Evolutionary conservation across 2,888 invertebrate genomes (phyloP), one percentile per base, ranked within the genome.

Genomic region (Amiota minor): DNA sequence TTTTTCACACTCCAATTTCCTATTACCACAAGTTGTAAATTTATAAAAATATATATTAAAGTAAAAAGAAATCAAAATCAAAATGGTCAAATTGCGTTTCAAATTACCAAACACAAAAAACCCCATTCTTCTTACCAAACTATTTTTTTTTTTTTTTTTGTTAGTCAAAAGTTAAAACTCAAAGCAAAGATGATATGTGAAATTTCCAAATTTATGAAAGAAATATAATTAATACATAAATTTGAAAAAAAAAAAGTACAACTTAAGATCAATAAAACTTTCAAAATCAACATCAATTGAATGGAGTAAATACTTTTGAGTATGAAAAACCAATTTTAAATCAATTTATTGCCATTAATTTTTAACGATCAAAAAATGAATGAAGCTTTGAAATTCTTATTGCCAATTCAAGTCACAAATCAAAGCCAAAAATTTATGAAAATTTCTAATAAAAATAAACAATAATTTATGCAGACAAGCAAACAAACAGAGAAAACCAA

Each of bases 1-100:
- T 83, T 83, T 35, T 86, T 86, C 83, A 84, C 86, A 86, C 85
- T 83, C 82, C 81, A 86, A 83, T 83, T 83, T 86, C 77, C 53
- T 69, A 75, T 59, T 35, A 35, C 35, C 35, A 35, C 35, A 35
- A 35, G 0, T 35, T 6, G 6, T 35, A 35, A 59, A 62, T 62
- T 35, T 45, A 62, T 62, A 45, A 62, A 62, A 62, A 35, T 12
- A 12, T 12, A 12, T 12, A 50, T 50, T n/a, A 50, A 50, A n/a
- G 8, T 62, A 9, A 35, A 12, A 35, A 35, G 8, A 62, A 35
- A 56, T n/a, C 14, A 16, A 20, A 56, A 56, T 11, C 16, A 56
- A 20, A 45, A 62, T n/a, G 6, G n/a, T 0, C 23, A 62, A n/a
- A 14, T 12, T 62, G 62, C 62, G 62, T 62, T 62, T 62, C 45